phyloP scores from a whole-genome alignment of 2,113 vertebrate genomes.

The Nycticorax nycticorax region DNA sequence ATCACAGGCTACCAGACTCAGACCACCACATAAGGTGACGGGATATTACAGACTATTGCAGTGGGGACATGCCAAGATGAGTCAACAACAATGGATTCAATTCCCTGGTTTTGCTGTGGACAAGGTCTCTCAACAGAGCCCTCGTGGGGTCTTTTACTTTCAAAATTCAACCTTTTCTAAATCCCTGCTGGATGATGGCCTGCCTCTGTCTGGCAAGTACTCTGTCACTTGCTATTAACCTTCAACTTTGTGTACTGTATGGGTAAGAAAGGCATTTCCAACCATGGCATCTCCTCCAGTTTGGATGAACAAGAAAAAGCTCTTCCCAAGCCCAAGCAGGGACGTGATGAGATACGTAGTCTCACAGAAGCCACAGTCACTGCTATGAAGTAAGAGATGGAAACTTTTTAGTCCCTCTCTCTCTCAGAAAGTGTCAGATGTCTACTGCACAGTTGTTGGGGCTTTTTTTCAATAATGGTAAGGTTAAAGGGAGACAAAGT shows the following conservation, averaged over 20 bases:
- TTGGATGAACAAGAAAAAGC: background rate
- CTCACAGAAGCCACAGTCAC: background rate
- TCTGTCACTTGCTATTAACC: background rate
- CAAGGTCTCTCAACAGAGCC: background rate
- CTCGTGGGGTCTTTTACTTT: background rate
- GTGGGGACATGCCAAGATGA: background rate
- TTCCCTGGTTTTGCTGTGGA: background rate
- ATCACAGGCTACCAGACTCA: background rate
- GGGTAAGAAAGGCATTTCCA: background rate
- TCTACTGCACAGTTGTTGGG: background rate
- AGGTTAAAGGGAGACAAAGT: background rate
- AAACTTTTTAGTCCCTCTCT: background rate
- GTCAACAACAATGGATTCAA: fast-evolving
- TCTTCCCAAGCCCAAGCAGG: background rate
- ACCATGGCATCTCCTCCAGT: background rate
- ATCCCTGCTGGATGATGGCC: background rate
- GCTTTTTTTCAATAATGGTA: background rate
- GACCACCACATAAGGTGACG: fast-evolving
- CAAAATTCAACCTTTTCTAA: background rate
- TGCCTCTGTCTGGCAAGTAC: background rate
- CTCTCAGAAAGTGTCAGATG: background rate
- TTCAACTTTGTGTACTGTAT: background rate
- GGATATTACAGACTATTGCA: background rate
- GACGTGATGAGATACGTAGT: background rate
- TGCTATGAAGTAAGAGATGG: background rate